These are phyloP conservation scores for Erebia ligea DNA, from an alignment of 2,888 invertebrate genomes.

Conservation along the genomic window DNA sequence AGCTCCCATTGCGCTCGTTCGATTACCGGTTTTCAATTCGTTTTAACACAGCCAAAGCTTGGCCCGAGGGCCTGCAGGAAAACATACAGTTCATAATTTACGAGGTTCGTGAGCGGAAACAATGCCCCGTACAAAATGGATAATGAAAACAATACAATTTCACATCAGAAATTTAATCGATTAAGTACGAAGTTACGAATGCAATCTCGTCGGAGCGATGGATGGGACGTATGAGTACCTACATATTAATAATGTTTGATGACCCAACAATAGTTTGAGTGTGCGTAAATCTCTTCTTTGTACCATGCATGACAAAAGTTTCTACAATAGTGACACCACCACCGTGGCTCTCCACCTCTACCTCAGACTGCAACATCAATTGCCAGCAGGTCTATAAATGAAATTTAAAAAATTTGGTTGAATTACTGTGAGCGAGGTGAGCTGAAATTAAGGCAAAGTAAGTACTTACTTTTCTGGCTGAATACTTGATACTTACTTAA, in stretches of 20 bases:
- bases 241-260: constrained; percentile 21
- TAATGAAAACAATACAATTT: constrained; percentile 75
- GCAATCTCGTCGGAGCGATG: constrained; percentile 54
- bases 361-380: too few relatives aligned
- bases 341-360: too few relatives aligned
- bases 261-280: constrained; percentile 2
- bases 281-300: background rate
- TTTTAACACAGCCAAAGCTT: constrained; percentile 71
- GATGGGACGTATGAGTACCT: constrained; percentile 39
- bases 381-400: too few relatives aligned
- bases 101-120: constrained; percentile 73
- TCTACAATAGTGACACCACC: background rate
- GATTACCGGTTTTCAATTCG: constrained; percentile 82
- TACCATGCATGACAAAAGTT: background rate
- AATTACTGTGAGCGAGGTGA: background rate
- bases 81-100: constrained; percentile 79
- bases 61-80: constrained; percentile 70
- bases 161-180: constrained; percentile 73
- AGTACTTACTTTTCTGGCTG: too few relatives aligned
- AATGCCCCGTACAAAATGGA: constrained; percentile 74
- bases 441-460: background rate
- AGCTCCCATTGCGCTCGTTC: constrained; percentile 76
- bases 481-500: too few relatives aligned
- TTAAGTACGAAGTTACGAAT: constrained; percentile 63
- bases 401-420: background rate